Percentiles rank a stretch among this genome's conserved stretches.
These are phyloP conservation scores for Harlomillsia oculata DNA, from an alignment of 1,140 invertebrate species.

Conservation along the genomic window DNA sequence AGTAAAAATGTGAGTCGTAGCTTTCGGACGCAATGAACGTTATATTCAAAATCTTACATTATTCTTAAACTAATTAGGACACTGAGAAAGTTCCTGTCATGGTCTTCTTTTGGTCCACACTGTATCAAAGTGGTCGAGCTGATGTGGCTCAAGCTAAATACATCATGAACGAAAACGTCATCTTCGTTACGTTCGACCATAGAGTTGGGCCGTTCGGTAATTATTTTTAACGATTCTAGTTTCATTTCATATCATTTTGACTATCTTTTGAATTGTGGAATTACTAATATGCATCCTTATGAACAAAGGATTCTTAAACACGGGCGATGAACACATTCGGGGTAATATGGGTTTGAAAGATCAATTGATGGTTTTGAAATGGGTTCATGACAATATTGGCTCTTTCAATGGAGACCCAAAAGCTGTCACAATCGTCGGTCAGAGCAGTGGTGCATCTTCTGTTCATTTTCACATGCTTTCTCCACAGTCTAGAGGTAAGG, in stretches of 20 bases:
- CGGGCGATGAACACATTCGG: background rate
- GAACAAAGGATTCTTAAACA: background rate
- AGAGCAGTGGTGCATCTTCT: too few species aligned
- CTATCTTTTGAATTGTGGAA: background rate
- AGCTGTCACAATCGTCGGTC: too few species aligned
- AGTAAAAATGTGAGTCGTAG: background rate
- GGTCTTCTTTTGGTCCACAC: background rate
- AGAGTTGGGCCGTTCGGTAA: background rate
- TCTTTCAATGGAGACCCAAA: background rate
- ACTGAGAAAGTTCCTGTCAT: background rate
- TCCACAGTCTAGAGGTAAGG: too few species aligned
- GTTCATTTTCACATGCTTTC: too few species aligned
- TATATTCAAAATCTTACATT: background rate
- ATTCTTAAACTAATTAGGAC: too few species aligned
- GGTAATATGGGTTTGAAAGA: conserved; percentile 1
- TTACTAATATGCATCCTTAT: too few species aligned
- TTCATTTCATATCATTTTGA: background rate
- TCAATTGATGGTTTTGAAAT: background rate
- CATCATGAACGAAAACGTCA: background rate
- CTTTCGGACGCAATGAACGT: background rate
- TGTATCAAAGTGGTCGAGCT: background rate
- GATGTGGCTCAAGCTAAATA: background rate
- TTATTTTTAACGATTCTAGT: background rate
- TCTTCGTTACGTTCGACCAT: background rate
- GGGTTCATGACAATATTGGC: background rate